These are phyloP conservation scores for Dione vanillae DNA, from an alignment of 2,888 invertebrate species.

Conservation along the genomic window DNA sequence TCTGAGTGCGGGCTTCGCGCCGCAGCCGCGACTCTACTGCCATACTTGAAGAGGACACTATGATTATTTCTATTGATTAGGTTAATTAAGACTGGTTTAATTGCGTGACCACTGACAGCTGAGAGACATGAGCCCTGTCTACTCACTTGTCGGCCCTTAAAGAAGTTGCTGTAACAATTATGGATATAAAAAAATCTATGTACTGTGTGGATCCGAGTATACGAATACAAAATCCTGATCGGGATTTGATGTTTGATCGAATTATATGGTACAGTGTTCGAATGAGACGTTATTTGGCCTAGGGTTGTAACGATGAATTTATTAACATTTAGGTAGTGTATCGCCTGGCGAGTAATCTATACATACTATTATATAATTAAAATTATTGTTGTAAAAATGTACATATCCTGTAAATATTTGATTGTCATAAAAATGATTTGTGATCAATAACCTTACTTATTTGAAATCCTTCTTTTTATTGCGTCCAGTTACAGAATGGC, in stretches of 20 bases:
- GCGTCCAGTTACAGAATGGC: background rate
- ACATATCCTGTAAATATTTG: conserved; percentile 83
- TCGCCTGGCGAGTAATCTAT: conserved; percentile 75
- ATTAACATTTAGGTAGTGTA: conserved; percentile 71
- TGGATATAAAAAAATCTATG: conserved; percentile 43
- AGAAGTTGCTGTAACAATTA: conserved; percentile 39
- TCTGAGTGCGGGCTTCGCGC: conserved; percentile 75
- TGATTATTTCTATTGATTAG: conserved; percentile 74
- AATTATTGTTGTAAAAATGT: conserved; percentile 71
- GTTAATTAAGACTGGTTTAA: conserved; percentile 43
- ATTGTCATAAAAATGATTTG: conserved; percentile 64
- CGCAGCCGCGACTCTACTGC: conserved; percentile 61
- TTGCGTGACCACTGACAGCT: conserved; percentile 45
- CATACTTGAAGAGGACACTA: conserved; percentile 68
- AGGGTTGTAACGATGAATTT: conserved; percentile 80
- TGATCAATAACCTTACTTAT: conserved; percentile 37
- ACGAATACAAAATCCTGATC: conserved; percentile 49
- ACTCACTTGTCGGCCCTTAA: conserved; percentile 52
- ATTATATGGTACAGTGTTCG: conserved; percentile 51
- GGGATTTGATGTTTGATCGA: conserved; percentile 31
- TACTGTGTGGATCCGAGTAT: conserved; percentile 45
- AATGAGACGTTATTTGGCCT: conserved; percentile 59
- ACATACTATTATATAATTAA: conserved; percentile 50
- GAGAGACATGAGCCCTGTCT: conserved; percentile 68
- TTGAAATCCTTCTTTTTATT: conserved; percentile 29